Conservation (phyloP, 2,888 invertebrate species). For the Nomada ferruginata region DNA sequence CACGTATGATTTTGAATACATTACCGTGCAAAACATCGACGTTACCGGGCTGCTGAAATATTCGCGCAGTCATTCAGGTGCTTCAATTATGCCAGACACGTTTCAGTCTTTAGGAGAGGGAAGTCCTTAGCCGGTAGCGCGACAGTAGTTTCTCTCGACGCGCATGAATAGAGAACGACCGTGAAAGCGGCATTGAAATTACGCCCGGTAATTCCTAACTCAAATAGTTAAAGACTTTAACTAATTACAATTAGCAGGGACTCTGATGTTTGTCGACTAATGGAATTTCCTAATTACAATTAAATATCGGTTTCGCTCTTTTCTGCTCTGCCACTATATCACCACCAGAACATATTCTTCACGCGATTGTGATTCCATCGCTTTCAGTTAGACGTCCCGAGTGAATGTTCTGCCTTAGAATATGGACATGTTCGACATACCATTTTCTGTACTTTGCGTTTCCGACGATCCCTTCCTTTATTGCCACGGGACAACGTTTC, state of each 20-base stretch:
- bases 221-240: conserved; percentile 80
- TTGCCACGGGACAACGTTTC: not conserved
- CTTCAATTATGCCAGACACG: conserved; percentile 77
- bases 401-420: too few relatives aligned
- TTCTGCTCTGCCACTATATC: conserved; percentile 30
- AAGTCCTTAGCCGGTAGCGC: conserved; percentile 74
- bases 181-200: conserved; percentile 79
- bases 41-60: conserved; percentile 59
- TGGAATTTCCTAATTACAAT: conserved; percentile 70
- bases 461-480: conserved; percentile 14
- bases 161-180: conserved; percentile 77
- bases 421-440: too few relatives aligned
- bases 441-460: too few relatives aligned
- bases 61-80: conserved; percentile 60
- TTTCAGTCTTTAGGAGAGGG: conserved; percentile 73
- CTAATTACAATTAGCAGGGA: conserved; percentile 76
- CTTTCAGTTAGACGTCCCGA: too few relatives aligned
- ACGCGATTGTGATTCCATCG: not conserved
- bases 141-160: conserved; percentile 76
- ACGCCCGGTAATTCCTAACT: conserved; percentile 77
- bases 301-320: conserved; percentile 60
- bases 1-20: conserved; percentile 63
- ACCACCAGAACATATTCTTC: conserved; percentile 8
- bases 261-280: conserved; percentile 64
- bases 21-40: conserved; percentile 59